A percentile compares a stretch with the other conserved stretches of the same genome.
Conservation (phyloP, 2,113 vertebrate species). For the Leucosticte australis region DNA sequence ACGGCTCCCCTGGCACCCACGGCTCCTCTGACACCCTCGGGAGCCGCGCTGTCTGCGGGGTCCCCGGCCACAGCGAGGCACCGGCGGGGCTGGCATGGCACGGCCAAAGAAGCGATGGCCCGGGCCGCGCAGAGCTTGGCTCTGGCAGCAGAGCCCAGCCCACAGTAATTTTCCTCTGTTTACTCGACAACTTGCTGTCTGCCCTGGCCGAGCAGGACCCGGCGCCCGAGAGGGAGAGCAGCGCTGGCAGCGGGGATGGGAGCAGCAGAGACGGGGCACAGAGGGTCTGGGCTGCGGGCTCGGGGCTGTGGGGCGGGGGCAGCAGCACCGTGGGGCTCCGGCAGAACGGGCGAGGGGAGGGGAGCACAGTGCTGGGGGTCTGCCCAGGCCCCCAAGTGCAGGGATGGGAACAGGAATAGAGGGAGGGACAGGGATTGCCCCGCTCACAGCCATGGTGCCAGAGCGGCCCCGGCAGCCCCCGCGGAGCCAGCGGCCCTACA, state of each 20-base stretch:
- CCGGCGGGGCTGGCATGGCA: rapidly evolving
- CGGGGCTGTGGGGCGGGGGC: rapidly evolving
- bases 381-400: background rate
- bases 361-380: background rate
- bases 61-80: background rate
- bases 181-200: background rate
- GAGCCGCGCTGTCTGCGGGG: background rate
- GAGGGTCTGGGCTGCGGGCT: background rate
- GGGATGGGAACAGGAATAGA: background rate
- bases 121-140: background rate
- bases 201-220: background rate
- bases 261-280: background rate
- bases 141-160: background rate
- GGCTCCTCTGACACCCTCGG: too few species aligned
- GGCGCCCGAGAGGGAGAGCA: rapidly evolving
- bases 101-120: background rate
- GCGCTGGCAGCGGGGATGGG: background rate
- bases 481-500: background rate
- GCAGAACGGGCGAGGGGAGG: rapidly evolving
- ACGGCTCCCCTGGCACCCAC: too few species aligned
- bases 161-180: slow-evolving; percentile 40
- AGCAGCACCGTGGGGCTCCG: rapidly evolving
- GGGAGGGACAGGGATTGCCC: background rate
- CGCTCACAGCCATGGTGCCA: rapidly evolving
- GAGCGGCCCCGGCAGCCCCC: background rate